A percentile compares a stretch with the other conserved stretches of the same genome.
phyloP scores from a whole-genome alignment of 2,888 invertebrate species.

The Stenodema calcarata region DNA sequence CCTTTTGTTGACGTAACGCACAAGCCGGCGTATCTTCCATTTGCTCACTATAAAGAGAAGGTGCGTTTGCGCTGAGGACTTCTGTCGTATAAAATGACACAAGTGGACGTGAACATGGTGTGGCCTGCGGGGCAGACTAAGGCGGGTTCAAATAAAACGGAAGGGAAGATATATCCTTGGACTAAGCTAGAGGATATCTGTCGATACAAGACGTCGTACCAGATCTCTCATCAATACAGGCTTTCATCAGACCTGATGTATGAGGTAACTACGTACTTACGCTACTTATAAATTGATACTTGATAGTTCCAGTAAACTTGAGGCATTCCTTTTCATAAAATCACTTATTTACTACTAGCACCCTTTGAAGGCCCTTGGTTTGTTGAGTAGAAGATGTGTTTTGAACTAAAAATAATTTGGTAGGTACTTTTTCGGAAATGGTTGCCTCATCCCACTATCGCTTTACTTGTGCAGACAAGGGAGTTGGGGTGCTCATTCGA shows the following conservation, averaged over 20 bases:
- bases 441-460: too few relatives aligned
- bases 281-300: too few relatives aligned
- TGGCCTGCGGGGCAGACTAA: not conserved
- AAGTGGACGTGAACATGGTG: slow-evolving; percentile 12
- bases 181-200: slow-evolving; percentile 47
- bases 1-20: not conserved
- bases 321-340: too few relatives aligned
- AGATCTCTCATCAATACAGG: slow-evolving; percentile 28
- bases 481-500: too few relatives aligned
- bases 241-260: not conserved
- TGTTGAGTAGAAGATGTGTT: too few relatives aligned
- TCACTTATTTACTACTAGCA: too few relatives aligned
- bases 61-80: not conserved
- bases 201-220: slow-evolving; percentile 46
- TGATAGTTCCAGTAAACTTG: too few relatives aligned
- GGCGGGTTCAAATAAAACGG: not conserved
- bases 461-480: too few relatives aligned
- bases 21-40: not conserved
- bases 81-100: not conserved
- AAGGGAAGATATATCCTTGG: slow-evolving; percentile 41
- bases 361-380: too few relatives aligned
- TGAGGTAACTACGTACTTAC: not conserved
- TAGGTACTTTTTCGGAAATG: too few relatives aligned
- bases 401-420: too few relatives aligned
- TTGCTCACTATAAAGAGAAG: not conserved